These are phyloP conservation scores for Micropterix aruncella DNA, from an alignment of 2,888 invertebrate species.

Conservation along the genomic window DNA sequence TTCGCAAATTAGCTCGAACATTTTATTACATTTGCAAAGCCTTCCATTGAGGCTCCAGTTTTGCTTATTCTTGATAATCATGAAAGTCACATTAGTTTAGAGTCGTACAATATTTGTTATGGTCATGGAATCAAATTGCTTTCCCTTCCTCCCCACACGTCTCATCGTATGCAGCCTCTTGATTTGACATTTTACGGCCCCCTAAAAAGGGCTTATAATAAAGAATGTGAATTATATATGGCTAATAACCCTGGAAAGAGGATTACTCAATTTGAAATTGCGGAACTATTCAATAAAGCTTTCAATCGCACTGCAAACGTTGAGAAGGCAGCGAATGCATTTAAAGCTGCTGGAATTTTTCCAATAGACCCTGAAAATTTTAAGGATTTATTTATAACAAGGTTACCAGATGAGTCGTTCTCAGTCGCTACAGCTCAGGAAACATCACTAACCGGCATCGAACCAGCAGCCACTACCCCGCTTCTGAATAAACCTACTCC, in stretches of 20 bases:
- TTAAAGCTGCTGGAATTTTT: constrained; percentile 11
- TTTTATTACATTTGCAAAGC: constrained; percentile 14
- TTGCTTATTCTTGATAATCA: constrained; percentile 15
- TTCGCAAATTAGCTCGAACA: constrained; percentile 16
- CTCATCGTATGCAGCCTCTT: constrained; percentile 15
- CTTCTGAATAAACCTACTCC: too few relatives aligned
- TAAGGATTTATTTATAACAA: too few relatives aligned
- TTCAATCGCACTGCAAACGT: constrained; percentile 12
- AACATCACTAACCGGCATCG: too few relatives aligned
- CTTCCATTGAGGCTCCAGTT: constrained; percentile 12
- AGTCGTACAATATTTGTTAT: constrained; percentile 11
- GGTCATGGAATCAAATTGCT: constrained; percentile 14
- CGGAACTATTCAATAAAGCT: constrained; percentile 14
- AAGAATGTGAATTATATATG: constrained; percentile 15
- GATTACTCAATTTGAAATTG: constrained; percentile 14
- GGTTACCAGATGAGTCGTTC: too few relatives aligned
- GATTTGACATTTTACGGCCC: too few relatives aligned
- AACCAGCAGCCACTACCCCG: too few relatives aligned
- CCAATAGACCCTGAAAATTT: constrained; percentile 7
- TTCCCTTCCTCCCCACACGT: constrained; percentile 16
- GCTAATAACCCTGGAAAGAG: constrained; percentile 10
- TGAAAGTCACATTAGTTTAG: constrained; percentile 14
- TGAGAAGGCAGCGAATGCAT: constrained; percentile 13
- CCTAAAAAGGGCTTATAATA: constrained; percentile 12
- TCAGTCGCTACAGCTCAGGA: too few relatives aligned